Evolutionary conservation across 2,888 invertebrate genomes (phyloP).

Genomic region (Gisinianus flammeolus): DNA sequence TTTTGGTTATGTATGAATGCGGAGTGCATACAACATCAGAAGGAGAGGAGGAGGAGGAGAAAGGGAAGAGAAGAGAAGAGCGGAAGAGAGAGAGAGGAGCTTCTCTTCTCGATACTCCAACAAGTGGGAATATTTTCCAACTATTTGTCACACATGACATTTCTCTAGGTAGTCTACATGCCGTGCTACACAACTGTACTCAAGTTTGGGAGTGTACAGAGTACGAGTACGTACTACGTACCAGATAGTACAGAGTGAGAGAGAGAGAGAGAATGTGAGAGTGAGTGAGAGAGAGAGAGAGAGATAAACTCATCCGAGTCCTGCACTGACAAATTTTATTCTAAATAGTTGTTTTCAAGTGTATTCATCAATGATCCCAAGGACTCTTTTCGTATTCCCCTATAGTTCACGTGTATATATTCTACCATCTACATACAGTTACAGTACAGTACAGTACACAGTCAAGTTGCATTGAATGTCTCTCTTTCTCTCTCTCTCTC

Average conservation of each 20-base stretch:
- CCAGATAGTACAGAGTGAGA: background rate
- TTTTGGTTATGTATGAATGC: background rate
- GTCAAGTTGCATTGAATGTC: too few species aligned
- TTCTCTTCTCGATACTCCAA: constrained; percentile 40
- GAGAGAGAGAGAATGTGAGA: background rate
- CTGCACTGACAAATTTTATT: constrained; percentile 3
- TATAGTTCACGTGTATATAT: background rate
- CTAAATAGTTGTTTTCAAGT: background rate
- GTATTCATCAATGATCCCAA: background rate
- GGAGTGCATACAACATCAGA: background rate
- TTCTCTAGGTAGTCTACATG: constrained; percentile 26
- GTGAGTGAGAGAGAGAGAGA: background rate
- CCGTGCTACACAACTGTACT: constrained; percentile 6
- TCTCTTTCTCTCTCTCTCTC: too few species aligned
- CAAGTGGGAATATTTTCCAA: constrained; percentile 52
- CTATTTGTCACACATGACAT: constrained; percentile 49
- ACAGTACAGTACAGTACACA: too few species aligned
- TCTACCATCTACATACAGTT: background rate
- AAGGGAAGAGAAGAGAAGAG: background rate
- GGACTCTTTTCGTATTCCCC: background rate
- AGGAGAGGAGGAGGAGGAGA: background rate
- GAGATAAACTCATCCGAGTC: background rate
- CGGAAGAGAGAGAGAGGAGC: background rate
- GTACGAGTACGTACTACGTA: too few species aligned
- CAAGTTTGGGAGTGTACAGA: background rate